Base-by-base conservation (phyloP, 2,797 vertebrate species). In the Hydrophis major region DNA sequence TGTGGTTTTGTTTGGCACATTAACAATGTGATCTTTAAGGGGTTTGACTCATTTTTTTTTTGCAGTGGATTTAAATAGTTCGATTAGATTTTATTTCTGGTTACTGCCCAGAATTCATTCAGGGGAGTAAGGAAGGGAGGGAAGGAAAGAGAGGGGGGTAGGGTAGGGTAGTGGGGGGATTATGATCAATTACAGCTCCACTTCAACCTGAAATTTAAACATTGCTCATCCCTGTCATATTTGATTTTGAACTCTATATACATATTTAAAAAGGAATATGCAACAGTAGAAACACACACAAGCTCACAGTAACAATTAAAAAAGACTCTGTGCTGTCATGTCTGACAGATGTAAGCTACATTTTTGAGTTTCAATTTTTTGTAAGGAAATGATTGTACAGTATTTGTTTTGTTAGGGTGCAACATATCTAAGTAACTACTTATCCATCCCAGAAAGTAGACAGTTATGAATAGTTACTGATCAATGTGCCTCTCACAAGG, bases 401-500 rank as follows among this genome's bases (percentile, higher is more conserved):
- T 74, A 55, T 25, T 88, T 88, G 53, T 93, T 56, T 32, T 93
- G 74, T 86, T 92, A 60, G 93, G 18, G 50, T 93, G 93, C 57
- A 56, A 6, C 47, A 53, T 78, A 94, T 28, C 7, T 66, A 87
- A 89, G 37, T 2, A 94, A 92, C 42, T 47, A 57, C 56, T 66
- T 93, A 57, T 88, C 86, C 16, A 22, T 91, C 66, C 87, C 93
- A 78, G 57, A 93, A 47, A 50, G 63, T n/a, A 93, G 83, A 87
- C 89, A 60, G 0, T 88, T 42, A 93, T 16, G 28, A 94, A 95
- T 95, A 32, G 2, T 90, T 90, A 78, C 56, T 66, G 89, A 95
- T 96, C 89, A 57, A 4, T 59, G 93, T 89, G 60, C 47, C 28
- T 96, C 93, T 97, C 89, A 37, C 0, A 96, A 89, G 93, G 86